Percentiles rank a stretch among this genome's conserved stretches.
Evolutionary conservation across 2,888 invertebrate species (phyloP).

Genomic region (Orthosia cruda): DNA sequence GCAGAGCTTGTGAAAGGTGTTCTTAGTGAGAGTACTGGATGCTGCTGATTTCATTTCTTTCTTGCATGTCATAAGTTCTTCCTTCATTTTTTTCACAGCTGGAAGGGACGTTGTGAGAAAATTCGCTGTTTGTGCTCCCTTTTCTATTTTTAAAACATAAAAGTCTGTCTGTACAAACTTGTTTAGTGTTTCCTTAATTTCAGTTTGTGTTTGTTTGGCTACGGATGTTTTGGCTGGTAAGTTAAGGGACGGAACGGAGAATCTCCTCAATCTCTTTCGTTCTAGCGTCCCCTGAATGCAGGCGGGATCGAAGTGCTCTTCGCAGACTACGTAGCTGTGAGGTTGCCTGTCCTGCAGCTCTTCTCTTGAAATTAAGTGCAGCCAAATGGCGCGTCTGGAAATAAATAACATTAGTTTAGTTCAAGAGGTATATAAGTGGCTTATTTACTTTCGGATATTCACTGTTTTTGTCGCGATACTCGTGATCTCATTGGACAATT

Average conservation of each 20-base stretch:
- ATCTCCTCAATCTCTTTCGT: constrained; percentile 38
- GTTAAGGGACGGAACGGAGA: constrained; percentile 35
- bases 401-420: not conserved
- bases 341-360: constrained; percentile 40
- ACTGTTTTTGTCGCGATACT: not conserved
- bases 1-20: constrained; percentile 55
- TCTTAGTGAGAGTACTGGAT: constrained; percentile 31
- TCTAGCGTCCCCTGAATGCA: constrained; percentile 23
- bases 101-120: constrained; percentile 45
- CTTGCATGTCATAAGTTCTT: constrained; percentile 39
- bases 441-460: not conserved
- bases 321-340: constrained; percentile 48
- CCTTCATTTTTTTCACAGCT: constrained; percentile 37
- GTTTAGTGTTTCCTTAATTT: constrained; percentile 35
- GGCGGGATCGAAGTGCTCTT: constrained; percentile 51
- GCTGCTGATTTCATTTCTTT: constrained; percentile 41
- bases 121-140: constrained; percentile 41
- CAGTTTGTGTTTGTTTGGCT: constrained; percentile 47
- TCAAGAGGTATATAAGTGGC: not conserved
- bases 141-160: constrained; percentile 45
- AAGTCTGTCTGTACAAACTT: constrained; percentile 53
- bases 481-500: not conserved
- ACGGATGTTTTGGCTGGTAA: constrained; percentile 25
- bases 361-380: constrained; percentile 50
- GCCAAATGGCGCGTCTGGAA: constrained; percentile 57